Conservation (phyloP, 2,888 invertebrate genomes). For the Terebella lapidaria region DNA sequence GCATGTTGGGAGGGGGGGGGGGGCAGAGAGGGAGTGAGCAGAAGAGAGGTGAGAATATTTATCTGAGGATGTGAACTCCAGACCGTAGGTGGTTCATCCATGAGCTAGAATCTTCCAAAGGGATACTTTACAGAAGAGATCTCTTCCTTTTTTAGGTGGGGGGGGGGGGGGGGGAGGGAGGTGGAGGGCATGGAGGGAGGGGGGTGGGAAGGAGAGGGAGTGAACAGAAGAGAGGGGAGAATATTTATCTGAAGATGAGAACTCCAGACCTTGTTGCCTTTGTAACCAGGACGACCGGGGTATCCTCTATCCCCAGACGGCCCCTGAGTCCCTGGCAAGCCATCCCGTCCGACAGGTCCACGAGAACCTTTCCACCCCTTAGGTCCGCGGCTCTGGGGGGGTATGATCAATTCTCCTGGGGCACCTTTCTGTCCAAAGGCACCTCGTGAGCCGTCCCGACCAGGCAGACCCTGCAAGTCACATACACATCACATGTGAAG, state of each 20-base stretch:
- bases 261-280: conserved; percentile 3
- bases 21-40: background rate
- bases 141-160: too few relatives aligned
- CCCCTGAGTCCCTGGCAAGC: conserved; percentile 14
- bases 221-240: too few relatives aligned
- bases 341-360: conserved; percentile 17
- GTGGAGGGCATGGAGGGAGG: too few relatives aligned
- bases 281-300: conserved; percentile 9
- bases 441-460: conserved; percentile 19
- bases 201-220: too few relatives aligned
- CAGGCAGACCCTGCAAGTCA: conserved; percentile 17
- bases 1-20: background rate
- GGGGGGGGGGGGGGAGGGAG: too few relatives aligned
- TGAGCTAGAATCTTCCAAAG: too few relatives aligned
- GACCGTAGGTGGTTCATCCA: too few relatives aligned
- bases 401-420: conserved; percentile 26
- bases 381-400: conserved; percentile 9
- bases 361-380: conserved; percentile 11
- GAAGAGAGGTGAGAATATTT: too few relatives aligned
- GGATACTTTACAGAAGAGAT: too few relatives aligned
- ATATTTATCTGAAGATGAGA: too few relatives aligned
- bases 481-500: background rate
- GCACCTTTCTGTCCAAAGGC: conserved; percentile 27
- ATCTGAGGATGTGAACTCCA: too few relatives aligned
- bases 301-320: conserved; percentile 5